phyloP scores from a whole-genome alignment of 2,888 invertebrate genomes.

The Lordiphosa andalusiaca region DNA sequence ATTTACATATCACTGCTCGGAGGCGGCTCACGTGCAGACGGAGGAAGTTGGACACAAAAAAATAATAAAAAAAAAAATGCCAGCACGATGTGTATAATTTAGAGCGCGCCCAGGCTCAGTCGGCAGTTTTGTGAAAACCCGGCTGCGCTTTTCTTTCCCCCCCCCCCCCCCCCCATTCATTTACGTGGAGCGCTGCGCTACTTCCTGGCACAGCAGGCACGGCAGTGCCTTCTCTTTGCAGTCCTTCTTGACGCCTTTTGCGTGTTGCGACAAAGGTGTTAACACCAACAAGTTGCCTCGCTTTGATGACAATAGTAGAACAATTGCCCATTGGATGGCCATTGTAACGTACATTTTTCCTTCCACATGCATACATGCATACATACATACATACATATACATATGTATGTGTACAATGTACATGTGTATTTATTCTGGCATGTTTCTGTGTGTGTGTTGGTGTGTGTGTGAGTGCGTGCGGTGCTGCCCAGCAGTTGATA shows the following conservation, averaged over 20 bases:
- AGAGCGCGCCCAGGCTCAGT: no score
- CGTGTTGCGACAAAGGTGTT: slow-evolving; percentile 44
- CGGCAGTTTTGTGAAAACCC: no score
- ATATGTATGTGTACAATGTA: neutral
- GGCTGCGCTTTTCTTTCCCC: no score
- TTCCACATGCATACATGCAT: slow-evolving; percentile 2
- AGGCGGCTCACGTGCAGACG: no score
- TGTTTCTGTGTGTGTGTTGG: no score
- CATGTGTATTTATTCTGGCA: slow-evolving; percentile 42
- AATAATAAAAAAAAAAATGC: no score
- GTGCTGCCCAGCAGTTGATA: slow-evolving; percentile 30
- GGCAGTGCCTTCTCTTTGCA: neutral
- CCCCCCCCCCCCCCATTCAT: no score
- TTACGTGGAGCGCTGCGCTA: no score
- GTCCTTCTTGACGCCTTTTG: slow-evolving; percentile 37
- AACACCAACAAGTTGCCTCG: slow-evolving; percentile 34
- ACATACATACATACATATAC: neutral
- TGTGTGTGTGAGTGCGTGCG: slow-evolving; percentile 2
- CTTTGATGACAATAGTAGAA: slow-evolving; percentile 41
- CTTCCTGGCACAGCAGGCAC: no score
- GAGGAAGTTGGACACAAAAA: no score
- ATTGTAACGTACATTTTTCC: slow-evolving; percentile 23
- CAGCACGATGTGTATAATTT: no score
- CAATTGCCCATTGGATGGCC: slow-evolving; percentile 33
- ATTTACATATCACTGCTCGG: no score